Percentiles rank a stretch among this genome's conserved stretches.
These are phyloP conservation scores for Corythornis vintsioides DNA, from an alignment of 2,113 vertebrate species.

Conservation along the genomic window DNA sequence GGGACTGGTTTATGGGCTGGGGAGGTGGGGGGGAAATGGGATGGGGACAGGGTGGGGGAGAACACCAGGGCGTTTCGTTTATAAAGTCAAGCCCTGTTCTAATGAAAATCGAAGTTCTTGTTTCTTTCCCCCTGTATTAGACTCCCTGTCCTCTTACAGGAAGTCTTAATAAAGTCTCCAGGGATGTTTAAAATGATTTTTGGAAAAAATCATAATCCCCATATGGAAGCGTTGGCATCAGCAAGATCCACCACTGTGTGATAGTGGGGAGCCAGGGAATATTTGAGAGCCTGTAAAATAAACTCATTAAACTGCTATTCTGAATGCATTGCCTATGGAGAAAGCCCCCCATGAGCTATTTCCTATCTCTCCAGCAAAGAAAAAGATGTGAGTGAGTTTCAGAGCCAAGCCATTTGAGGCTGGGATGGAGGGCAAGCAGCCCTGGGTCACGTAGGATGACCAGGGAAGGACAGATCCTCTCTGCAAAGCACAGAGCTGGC, in stretches of 20 bases:
- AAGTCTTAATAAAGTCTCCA: constrained; percentile 46
- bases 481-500: neutral
- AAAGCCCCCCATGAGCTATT: neutral
- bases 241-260: neutral
- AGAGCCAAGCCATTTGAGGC: neutral
- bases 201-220: neutral
- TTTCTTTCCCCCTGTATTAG: constrained; percentile 4
- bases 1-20: constrained; percentile 31
- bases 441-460: rapidly evolving
- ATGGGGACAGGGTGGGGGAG: neutral
- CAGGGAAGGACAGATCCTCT: neutral
- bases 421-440: neutral
- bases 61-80: neutral
- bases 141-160: constrained; percentile 51
- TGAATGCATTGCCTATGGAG: constrained; percentile 16
- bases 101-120: neutral
- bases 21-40: neutral
- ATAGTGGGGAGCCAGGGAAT: constrained; percentile 30
- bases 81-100: constrained; percentile 35
- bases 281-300: constrained; percentile 20
- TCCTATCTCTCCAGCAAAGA: neutral
- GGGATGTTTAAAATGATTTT: constrained; percentile 46
- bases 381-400: neutral
- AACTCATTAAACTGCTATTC: neutral
- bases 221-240: neutral